Base-by-base conservation (phyloP, 2,888 invertebrate species). In the Melanophora roralis region DNA sequence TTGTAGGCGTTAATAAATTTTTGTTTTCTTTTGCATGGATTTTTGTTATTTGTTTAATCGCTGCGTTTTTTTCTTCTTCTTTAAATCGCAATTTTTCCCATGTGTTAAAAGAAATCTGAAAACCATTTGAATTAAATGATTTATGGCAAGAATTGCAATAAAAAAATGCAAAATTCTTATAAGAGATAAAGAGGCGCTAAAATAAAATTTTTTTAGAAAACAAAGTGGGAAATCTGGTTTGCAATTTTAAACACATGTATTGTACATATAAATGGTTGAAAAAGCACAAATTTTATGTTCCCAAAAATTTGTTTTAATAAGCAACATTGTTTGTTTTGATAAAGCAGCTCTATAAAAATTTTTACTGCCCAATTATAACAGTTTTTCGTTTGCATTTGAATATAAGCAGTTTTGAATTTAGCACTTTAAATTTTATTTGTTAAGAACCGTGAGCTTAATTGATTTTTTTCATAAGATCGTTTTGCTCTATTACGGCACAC, bases 1-100 rank as follows among this genome's bases (percentile, higher is more conserved):
- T 75, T 62, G 76, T 64, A 71, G 69, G 76, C 76, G 76, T 77
- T 71, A 51, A 9, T 69, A 64, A 36, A 27, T 49, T 23, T 60
- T 43, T 53, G 16, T 53, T 71, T n/a, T n/a, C n/a, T n/a, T n/a
- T 16, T 55, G 32, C 4, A 49, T 60, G 27, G 38, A 53, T 27
- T 12, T 49, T 43, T 64, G 36, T 75, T 60, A 60, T 75, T 55
- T 73, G 45, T 38, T 49, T 45, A 1, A 6, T 6, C 3, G 27
- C 6, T 27, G 27, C 6, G 4, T 27, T 27, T 55, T 59, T 51
- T 45, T 40, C 34, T n/a, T n/a, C n/a, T n/a, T n/a, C n/a, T n/a
- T n/a, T n/a, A n/a, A 43, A 72, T 62, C 51, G 34, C 51, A 53
- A 64, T n/a, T 68, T 71, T 77, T 64, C 49, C 36, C 64, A 57